These are phyloP conservation scores for Bubo scandiacus DNA, from an alignment of 2,113 vertebrate species.

Conservation along the genomic window DNA sequence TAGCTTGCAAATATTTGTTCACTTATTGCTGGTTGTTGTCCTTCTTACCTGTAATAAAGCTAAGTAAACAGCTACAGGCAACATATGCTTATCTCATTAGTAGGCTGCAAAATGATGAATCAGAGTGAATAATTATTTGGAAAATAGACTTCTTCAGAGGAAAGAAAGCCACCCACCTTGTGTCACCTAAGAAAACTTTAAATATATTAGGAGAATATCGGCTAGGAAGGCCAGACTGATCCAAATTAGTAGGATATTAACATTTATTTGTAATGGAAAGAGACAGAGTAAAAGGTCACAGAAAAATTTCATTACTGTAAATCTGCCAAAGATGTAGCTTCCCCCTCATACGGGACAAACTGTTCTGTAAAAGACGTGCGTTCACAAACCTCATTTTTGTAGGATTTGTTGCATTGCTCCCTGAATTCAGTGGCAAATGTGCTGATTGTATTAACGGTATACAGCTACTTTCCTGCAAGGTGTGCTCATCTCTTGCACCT, in stretches of 20 bases:
- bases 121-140: conserved; percentile 42
- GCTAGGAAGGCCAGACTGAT: conserved; percentile 36
- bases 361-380: neutral
- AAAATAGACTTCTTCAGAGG: conserved; percentile 34
- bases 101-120: conserved; percentile 40
- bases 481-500: neutral
- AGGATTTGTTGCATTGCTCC: neutral
- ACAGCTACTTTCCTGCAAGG: neutral
- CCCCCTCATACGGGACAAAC: neutral
- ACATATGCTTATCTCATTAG: neutral
- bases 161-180: neutral
- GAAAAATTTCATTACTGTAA: conserved; percentile 46
- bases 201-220: conserved; percentile 16
- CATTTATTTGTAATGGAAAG: conserved; percentile 57
- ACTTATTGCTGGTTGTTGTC: neutral
- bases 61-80: conserved; percentile 45
- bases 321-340: neutral
- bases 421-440: neutral
- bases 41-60: conserved; percentile 56
- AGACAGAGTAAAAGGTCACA: conserved; percentile 47
- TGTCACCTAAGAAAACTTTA: conserved; percentile 33
- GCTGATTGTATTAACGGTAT: neutral
- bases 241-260: conserved; percentile 54
- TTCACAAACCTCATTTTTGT: neutral
- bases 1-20: conserved; percentile 58